Conservation (phyloP, 2,888 invertebrate genomes). For the Stenodera caucasica region DNA sequence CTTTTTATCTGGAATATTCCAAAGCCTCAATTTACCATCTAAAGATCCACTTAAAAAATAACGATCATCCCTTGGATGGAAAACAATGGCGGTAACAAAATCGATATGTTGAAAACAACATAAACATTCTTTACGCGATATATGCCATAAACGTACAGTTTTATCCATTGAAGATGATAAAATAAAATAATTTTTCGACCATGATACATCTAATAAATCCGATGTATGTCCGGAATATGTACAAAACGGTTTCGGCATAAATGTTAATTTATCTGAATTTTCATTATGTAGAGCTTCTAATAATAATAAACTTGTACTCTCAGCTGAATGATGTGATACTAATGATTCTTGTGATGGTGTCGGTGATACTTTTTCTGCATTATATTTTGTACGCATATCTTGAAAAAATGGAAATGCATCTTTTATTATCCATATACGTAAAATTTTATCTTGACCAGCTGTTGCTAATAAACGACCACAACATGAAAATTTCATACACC, state of each 20-base stretch:
- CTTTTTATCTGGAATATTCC: conserved; percentile 99
- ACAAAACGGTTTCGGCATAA: conserved; percentile 90
- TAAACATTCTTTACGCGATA: conserved; percentile 93
- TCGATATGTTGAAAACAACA: conserved; percentile 99
- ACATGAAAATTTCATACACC: conserved; percentile 98
- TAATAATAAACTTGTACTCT: conserved; percentile 61
- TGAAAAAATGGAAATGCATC: conserved; percentile 89
- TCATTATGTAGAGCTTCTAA: conserved; percentile 65
- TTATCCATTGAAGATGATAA: conserved; percentile 99
- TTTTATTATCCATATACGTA: conserved; percentile 93
- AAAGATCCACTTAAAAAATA: conserved; percentile 96
- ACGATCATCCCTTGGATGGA: conserved; percentile 90
- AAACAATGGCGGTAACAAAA: conserved; percentile 98
- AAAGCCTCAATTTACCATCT: conserved; percentile 96
- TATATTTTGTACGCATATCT: conserved; percentile 95
- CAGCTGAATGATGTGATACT: conserved; percentile 73
- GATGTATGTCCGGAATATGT: conserved; percentile 94
- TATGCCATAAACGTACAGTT: conserved; percentile 97
- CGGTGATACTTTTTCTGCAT: conserved; percentile 88
- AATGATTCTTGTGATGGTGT: conserved; percentile 92
- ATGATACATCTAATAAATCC: conserved; percentile 93
- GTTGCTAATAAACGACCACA: conserved; percentile 95
- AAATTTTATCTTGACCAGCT: conserved; percentile 93
- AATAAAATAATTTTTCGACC: conserved; percentile 99
- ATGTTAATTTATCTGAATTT: conserved; percentile 66